phyloP scores from a whole-genome alignment of 2,113 vertebrate species.

The Anoplopoma fimbria region DNA sequence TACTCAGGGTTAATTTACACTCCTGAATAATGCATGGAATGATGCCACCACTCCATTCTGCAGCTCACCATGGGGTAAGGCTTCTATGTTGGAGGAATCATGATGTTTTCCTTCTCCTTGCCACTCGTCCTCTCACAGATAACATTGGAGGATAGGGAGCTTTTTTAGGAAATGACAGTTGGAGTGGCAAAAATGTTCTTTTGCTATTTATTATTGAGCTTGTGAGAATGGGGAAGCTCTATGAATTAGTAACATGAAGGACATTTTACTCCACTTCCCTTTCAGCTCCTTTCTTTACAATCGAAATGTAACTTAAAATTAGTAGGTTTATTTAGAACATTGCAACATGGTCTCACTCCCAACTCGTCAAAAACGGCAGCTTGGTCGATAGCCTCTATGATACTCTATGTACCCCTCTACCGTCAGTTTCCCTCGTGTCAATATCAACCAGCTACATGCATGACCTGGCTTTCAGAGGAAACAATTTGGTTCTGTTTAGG shows the following conservation, averaged over 20 bases:
- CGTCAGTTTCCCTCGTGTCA: background rate
- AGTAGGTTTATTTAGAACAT: background rate
- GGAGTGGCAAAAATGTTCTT: constrained; percentile 52
- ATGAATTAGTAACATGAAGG: constrained; percentile 72
- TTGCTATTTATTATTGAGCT: constrained; percentile 80
- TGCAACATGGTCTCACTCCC: background rate
- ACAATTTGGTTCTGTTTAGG: background rate
- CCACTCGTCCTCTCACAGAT: constrained; percentile 41
- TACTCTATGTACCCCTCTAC: no score
- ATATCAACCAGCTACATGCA: background rate
- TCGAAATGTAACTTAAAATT: background rate
- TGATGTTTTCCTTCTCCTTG: constrained; percentile 70
- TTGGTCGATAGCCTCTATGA: background rate
- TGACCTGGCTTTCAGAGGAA: background rate
- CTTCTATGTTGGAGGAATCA: constrained; percentile 73
- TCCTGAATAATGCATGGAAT: constrained; percentile 91
- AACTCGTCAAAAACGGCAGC: background rate
- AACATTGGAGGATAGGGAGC: constrained; percentile 22
- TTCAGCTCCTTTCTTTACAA: background rate
- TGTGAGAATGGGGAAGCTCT: constrained; percentile 66
- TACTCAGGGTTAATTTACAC: constrained; percentile 93
- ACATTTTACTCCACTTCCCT: constrained; percentile 19
- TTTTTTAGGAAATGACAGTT: constrained; percentile 67
- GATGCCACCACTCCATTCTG: constrained; percentile 88
- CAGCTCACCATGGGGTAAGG: constrained; percentile 89